Base-by-base conservation (phyloP, 2,797 vertebrate genomes). In the Notoglanidium macrostoma region DNA sequence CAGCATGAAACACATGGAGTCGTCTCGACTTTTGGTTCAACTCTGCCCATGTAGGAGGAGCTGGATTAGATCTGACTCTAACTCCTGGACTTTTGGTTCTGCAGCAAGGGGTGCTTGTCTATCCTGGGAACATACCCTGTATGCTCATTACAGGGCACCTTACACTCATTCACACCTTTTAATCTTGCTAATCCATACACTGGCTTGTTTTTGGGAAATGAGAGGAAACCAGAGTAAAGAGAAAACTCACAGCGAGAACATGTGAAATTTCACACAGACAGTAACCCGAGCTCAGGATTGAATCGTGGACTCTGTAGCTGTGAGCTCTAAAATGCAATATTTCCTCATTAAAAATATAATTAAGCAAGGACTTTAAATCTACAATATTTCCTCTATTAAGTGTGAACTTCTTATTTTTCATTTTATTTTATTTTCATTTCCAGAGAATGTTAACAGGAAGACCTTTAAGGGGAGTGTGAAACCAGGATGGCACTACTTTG, bases 401-500 rank as follows among this genome's bases (percentile, higher is more conserved):
- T 81, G 83, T 23, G 12, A n/a, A 0, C 23, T 19, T 76, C 17
- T 77, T 54, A 32, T 74, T n/a, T 32, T 40, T 40, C 15, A 21
- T 9, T 40, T 32, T 10, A 55, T 76, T 29, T 44, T 21, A 23
- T 44, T 86, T 70, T 51, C 82, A 76, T 90, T 90, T 92, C 57
- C 83, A 99, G 98, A 97, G 26, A 97, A 96, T 77, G 76, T 95
- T 88, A 96, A 96, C 94, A 96, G 97, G 88, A 98, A 95, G 86
- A 86, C 95, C 17, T 98, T 99, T 91, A 96, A 94, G 90, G 96
- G 97, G 0, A 97, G 94, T 14, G 96, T 99, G 79, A 96, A 96
- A 89, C 96, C 96, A 0, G 98, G 98, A 94, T 99, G 98, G 98
- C 95, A 97, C 92, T 99, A 99, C 91, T 97, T 99, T 32, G 98